Evolutionary conservation across 2,888 invertebrate species (phyloP), one percentile per base, ranked within the genome.

Genomic region (Micoletzkya japonica): DNA sequence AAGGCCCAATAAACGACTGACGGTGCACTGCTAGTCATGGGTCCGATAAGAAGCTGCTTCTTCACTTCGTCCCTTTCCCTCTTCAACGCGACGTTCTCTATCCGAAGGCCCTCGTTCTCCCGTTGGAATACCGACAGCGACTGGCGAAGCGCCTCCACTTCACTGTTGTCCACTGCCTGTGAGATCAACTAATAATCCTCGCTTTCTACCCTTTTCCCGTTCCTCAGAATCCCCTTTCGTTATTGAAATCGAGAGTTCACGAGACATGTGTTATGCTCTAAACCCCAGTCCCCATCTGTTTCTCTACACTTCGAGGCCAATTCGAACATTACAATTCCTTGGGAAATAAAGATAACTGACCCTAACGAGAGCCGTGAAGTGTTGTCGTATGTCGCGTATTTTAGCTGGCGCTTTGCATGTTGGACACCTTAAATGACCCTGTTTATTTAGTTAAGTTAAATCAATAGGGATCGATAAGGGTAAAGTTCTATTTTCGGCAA

Each of bases 381-480:
- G 77, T 4, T 84, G 76, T 20, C 87, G 76, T 60, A 87, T 81
- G 69, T 87, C 87, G 56, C 78, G 82, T 66, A 81, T 75, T 60
- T 81, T 83, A 6, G 87, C 86, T 61, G 84, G 84, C 17, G 78
- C 76, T 72, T 87, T 87, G 76, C 87, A 87, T 36, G 86, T 86
- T 0, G 87, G 87, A 79, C 87, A 87, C 57, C 84, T 85, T 0
- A 82, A 81, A 32, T n/a, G n/a, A n/a, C n/a, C n/a, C n/a, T n/a
- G n/a, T n/a, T n/a, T n/a, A n/a, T n/a, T n/a, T n/a, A n/a, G n/a
- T n/a, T n/a, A n/a, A n/a, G n/a, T n/a, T n/a, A n/a, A n/a, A n/a
- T n/a, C n/a, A n/a, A n/a, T n/a, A n/a, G n/a, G n/a, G n/a, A n/a
- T n/a, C n/a, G n/a, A n/a, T n/a, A n/a, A n/a, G n/a, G n/a, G n/a